Conservation (phyloP, 2,113 vertebrate genomes). For the Atractosteus spatula region DNA sequence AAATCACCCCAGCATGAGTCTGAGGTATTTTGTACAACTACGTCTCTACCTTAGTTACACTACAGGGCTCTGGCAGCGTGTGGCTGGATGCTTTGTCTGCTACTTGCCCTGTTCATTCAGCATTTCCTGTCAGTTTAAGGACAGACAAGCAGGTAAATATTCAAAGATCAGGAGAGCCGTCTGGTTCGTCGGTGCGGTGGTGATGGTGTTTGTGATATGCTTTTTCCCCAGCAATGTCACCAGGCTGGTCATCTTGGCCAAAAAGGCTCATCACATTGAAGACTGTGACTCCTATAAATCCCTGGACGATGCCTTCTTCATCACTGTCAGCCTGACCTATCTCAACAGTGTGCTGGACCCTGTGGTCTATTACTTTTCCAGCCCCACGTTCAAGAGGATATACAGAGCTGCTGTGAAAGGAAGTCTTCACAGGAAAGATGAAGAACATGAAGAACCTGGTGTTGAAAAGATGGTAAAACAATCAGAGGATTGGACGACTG, state of each 20-base stretch:
- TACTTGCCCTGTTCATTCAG: conserved; percentile 48
- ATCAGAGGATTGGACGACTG: too few species aligned
- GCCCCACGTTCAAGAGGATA: conserved; percentile 31
- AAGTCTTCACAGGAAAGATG: not conserved
- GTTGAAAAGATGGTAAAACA: too few species aligned
- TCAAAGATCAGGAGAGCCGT: conserved; percentile 52
- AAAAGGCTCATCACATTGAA: not conserved
- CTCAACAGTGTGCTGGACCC: conserved; percentile 61
- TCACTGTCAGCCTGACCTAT: conserved; percentile 58
- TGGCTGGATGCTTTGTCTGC: conserved; percentile 50
- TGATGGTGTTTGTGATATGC: conserved; percentile 27
- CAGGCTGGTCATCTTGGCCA: conserved; percentile 17
- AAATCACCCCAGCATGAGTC: too few species aligned
- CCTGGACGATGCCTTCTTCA: conserved; percentile 40
- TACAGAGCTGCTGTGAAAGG: not conserved
- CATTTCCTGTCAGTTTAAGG: conserved; percentile 41
- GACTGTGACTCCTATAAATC: conserved; percentile 31
- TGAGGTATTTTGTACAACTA: too few species aligned
- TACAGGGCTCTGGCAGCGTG: not conserved
- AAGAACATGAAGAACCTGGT: not conserved
- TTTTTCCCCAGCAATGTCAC: conserved; percentile 29
- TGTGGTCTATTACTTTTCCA: conserved; percentile 64
- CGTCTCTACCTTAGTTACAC: not conserved
- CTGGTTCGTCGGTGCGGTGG: conserved; percentile 32
- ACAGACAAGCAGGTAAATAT: conserved; percentile 36